These are phyloP conservation scores for Rhinogobio ventralis DNA, from an alignment of 2,797 vertebrate genomes.

Conservation along the genomic window DNA sequence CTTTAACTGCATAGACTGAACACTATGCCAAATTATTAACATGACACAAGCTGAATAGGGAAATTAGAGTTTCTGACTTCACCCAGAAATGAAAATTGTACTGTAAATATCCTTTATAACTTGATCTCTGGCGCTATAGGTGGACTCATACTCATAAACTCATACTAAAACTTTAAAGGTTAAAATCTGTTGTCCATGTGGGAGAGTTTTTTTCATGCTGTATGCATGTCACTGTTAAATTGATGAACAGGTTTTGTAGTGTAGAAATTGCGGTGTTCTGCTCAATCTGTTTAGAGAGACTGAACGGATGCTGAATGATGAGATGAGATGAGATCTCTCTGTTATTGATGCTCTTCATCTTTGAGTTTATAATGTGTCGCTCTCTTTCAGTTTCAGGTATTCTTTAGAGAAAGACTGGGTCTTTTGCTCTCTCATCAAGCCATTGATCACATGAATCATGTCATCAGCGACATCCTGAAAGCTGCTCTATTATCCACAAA, in stretches of 20 bases:
- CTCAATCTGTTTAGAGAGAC: constrained; percentile 15
- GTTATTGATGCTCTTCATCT: constrained; percentile 9
- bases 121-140: too few species aligned
- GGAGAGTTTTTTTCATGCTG: not conserved
- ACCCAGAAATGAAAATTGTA: not conserved
- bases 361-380: not conserved
- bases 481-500: constrained; percentile 76
- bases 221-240: not conserved
- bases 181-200: not conserved
- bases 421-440: constrained; percentile 76
- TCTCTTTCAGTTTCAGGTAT: constrained; percentile 81
- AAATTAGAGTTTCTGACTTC: not conserved
- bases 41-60: not conserved
- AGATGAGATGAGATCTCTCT: constrained; percentile 7
- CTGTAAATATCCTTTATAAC: not conserved
- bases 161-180: not conserved
- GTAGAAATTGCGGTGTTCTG: not conserved
- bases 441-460: constrained; percentile 81
- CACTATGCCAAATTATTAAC: not conserved
- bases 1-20: not conserved
- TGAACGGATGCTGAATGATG: not conserved
- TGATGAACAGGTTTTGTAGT: not conserved
- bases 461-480: constrained; percentile 83
- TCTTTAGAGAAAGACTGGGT: constrained; percentile 84
- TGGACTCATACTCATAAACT: too few species aligned